A percentile compares a stretch with the other conserved stretches of the same genome.
Conservation (phyloP, 2,113 vertebrate species). For the Rostratula benghalensis region DNA sequence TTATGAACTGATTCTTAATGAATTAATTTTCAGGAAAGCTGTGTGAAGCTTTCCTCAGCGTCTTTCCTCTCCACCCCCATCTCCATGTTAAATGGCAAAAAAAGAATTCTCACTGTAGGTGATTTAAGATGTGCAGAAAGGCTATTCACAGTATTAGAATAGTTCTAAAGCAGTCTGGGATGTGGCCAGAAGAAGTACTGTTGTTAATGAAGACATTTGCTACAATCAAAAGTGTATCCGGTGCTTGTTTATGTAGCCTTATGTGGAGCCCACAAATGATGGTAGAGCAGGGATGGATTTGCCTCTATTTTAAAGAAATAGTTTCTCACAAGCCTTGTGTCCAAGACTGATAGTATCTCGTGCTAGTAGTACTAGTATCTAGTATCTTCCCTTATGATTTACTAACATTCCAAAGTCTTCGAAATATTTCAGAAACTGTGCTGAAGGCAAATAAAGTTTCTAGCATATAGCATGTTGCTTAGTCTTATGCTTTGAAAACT, state of each 20-base stretch:
- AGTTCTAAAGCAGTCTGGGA: background rate
- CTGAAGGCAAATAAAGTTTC: fast-evolving
- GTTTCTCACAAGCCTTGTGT: fast-evolving
- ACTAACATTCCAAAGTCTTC: background rate
- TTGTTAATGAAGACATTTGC: background rate
- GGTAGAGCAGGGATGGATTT: background rate
- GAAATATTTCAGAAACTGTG: background rate
- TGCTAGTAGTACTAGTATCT: too few species aligned
- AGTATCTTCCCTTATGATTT: background rate
- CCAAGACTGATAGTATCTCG: background rate
- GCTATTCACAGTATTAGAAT: background rate
- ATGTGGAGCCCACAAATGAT: too few species aligned
- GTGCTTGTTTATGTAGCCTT: background rate
- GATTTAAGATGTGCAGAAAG: background rate
- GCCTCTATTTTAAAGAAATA: background rate
- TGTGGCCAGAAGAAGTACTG: background rate
- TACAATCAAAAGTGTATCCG: background rate
- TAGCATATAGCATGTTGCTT: background rate
- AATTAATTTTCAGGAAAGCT: background rate
- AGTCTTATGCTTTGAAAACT: background rate
- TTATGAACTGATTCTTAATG: background rate
- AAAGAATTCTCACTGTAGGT: background rate
- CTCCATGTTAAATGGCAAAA: background rate
- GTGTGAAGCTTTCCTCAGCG: background rate
- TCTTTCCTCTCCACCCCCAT: background rate